Base-by-base conservation (phyloP, 2,797 vertebrate genomes). In the Tadarida brasiliensis region DNA sequence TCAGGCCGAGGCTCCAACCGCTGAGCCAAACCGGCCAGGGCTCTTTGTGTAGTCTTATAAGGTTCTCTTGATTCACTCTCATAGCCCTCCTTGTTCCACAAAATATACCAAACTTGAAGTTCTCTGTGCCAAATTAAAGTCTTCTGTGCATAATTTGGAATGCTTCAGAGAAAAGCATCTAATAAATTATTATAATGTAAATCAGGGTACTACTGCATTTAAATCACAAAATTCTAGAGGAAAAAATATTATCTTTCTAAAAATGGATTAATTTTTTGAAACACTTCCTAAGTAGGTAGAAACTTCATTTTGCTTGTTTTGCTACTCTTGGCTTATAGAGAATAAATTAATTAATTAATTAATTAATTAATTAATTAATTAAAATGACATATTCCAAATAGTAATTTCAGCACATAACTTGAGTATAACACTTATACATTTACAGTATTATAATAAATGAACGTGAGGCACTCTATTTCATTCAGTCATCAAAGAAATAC, bases 181-280 rank as follows among this genome's bases (percentile, higher is more conserved):
- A 90, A 68, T 26, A 95, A 94, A 84, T 77, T 77, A 91, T 68
- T 90, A 71, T 57, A 61, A 68, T 61, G 7, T 82, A 93, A 82
- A 94, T 63, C 28, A 76, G 30, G 19, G 11, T 68, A 87, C 33
- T 81, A 85, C 3, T 35, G 26, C 24, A 88, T 76, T 95, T 93
- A 95, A 94, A 71, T 74, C 77, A 85, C 57, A 95, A 97, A 92
- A 95, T 90, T 92, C 56, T 74, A 74, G 2, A 71, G 44, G 9
- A 73, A 49, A 88, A 73, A 44, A 67, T 49, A 83, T 81, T 54
- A 87, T 39, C 47, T 80, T 86, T 84, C 49, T 71, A 61, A 87
- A 92, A n/a, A 92, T 26, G 17, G 19, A 89, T 26, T 24, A 76
- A 65, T 26, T 87, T 95, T 94, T 95, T 73, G 15, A 71, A 95